Evolutionary conservation across 2,888 invertebrate species (phyloP), one percentile per base, ranked within the genome.

Genomic region (Fragum sueziense): DNA sequence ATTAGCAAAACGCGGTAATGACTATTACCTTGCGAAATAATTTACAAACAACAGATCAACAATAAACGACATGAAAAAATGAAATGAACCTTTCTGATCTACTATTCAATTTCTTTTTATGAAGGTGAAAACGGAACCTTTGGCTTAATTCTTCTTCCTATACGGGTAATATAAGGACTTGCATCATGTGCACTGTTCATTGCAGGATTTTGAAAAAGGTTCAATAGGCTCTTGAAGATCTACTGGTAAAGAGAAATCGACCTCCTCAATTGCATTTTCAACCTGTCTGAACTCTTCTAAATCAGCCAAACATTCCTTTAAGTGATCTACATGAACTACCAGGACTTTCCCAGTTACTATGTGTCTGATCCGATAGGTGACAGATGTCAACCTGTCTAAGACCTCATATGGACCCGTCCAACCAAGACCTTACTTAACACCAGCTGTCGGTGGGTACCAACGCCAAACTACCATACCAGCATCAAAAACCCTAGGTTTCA

Each of bases 391-490:
- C 62, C 70, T 70, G n/a, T 25, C 25, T 2, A 68, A n/a, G 20
- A 80, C 54, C 37, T 61, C 68, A 57, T 67, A 81, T 33, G 71
- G 74, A n/a, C 81, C 81, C 37, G 37, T 37, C 37, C 37, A 37
- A 37, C 37, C 37, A 37, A 37, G 37, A 37, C 37, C 37, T 37
- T 9, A 14, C 37, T 37, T 37, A 37, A 37, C 37, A 37, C 6
- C 37, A 9, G 37, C 37, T 14, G 52, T 33, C 9, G 74, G 70
- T 22, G 76, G 80, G 62, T 80, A 74, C 74, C 74, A 80, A 14
- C 77, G 31, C 71, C 77, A 77, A 9, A 77, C 80, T 29, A 70
- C 76, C 34, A 70, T 59, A 22, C 72, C 76, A 25, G n/a, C 37
- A 7, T 47, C n/a, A 67, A 69, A 80, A 14, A 11, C 20, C 25